Percentiles rank a stretch among this genome's conserved stretches.
Conservation (phyloP, 2,888 invertebrate species). For the Rugalucina vietnamica region DNA sequence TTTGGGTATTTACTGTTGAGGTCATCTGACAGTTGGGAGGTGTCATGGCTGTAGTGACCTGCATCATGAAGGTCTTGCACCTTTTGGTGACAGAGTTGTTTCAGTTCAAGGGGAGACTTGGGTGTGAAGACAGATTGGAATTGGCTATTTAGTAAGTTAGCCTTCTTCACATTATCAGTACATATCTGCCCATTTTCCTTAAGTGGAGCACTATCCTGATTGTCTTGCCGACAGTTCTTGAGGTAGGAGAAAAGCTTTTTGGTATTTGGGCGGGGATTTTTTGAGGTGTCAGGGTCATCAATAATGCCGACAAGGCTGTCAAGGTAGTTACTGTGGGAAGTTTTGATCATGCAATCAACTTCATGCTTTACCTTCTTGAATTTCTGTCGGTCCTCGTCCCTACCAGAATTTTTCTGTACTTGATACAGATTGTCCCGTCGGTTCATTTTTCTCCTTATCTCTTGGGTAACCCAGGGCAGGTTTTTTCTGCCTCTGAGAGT, state of each 20-base stretch:
- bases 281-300: background rate
- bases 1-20: background rate
- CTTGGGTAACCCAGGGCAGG: too few species aligned
- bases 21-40: background rate
- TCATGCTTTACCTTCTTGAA: too few species aligned
- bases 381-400: background rate
- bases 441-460: background rate
- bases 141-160: background rate
- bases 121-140: background rate
- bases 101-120: background rate
- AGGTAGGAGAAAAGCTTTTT: background rate
- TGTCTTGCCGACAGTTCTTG: background rate
- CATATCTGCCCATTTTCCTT: background rate
- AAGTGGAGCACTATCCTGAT: background rate
- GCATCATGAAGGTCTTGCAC: background rate
- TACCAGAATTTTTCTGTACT: background rate
- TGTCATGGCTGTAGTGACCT: background rate
- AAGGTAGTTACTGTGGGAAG: too few species aligned
- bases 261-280: background rate
- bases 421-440: background rate
- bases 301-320: too few species aligned
- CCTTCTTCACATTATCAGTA: background rate
- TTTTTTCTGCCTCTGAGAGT: background rate
- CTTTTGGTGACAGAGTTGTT: background rate
- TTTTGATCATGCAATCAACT: too few species aligned